Conservation (phyloP, 2,888 invertebrate species). For the Alsophila aescularia region DNA sequence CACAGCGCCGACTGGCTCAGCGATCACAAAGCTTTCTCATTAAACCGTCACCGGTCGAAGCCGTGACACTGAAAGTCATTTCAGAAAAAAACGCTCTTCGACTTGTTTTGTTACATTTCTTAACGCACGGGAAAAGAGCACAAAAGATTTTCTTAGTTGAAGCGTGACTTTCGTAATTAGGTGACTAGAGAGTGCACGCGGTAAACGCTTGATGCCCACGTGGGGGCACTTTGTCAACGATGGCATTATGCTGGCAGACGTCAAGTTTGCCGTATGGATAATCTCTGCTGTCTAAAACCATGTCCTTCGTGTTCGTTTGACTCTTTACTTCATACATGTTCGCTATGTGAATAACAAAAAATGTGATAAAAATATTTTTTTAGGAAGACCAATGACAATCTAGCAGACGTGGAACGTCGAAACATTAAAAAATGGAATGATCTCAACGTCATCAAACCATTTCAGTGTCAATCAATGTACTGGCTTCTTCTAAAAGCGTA, state of each 20-base stretch:
- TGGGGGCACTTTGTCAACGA: conserved; percentile 44
- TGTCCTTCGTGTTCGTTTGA: background rate
- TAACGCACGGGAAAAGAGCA: conserved; percentile 77
- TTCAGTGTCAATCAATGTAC: background rate
- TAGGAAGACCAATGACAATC: background rate
- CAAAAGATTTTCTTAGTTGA: conserved; percentile 81
- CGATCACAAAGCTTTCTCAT: conserved; percentile 82
- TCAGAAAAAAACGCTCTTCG: conserved; percentile 69
- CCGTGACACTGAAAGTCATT: conserved; percentile 81
- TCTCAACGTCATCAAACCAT: background rate
- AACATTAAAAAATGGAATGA: background rate
- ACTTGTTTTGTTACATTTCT: conserved; percentile 78
- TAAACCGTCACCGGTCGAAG: conserved; percentile 77
- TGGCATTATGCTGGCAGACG: conserved; percentile 26
- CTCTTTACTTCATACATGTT: background rate
- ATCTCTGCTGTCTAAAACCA: conserved; percentile 39
- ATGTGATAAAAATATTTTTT: background rate
- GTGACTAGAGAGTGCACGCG: conserved; percentile 51
- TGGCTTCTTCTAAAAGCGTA: conserved; percentile 15
- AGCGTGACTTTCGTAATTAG: conserved; percentile 83
- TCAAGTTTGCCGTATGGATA: conserved; percentile 40
- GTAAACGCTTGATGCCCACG: conserved; percentile 46
- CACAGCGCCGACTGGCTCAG: conserved; percentile 74
- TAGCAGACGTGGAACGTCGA: no score
- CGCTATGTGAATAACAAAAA: background rate